Percentiles rank a stretch among this genome's conserved stretches.
phyloP scores from a whole-genome alignment of 2,888 invertebrate species.

The Drosophila barbarae region DNA sequence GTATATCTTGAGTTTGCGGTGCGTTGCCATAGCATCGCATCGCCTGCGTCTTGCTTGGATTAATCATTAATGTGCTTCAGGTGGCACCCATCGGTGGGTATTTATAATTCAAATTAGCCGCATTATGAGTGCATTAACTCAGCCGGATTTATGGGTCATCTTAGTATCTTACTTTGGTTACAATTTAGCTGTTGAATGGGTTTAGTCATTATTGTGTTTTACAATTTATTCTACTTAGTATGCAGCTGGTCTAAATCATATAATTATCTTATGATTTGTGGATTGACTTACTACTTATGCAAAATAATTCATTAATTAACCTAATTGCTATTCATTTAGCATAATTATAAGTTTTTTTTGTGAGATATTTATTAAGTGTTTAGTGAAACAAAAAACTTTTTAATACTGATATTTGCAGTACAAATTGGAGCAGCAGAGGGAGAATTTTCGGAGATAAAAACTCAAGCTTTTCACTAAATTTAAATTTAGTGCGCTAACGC shows the following conservation, averaged over 20 bases:
- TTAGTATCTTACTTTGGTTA: background rate
- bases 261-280: background rate
- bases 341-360: background rate
- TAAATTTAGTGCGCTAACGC: no score
- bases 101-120: constrained; percentile 26
- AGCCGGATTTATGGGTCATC: constrained; percentile 1
- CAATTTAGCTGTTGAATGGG: background rate
- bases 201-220: background rate
- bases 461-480: no score
- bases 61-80: constrained; percentile 19
- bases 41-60: constrained; percentile 15
- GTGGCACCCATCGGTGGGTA: constrained; percentile 11
- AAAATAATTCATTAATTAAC: background rate
- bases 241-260: background rate
- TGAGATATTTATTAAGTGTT: no score
- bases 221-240: background rate
- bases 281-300: background rate
- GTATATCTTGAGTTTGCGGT: constrained; percentile 13
- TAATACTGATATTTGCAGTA: no score
- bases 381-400: no score
- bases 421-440: no score
- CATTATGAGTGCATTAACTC: constrained; percentile 18
- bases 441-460: no score
- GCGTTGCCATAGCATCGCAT: constrained; percentile 12
- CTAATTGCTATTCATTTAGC: background rate